These are phyloP conservation scores for Bombus breviceps DNA, from an alignment of 1,140 invertebrate species.

Conservation along the genomic window DNA sequence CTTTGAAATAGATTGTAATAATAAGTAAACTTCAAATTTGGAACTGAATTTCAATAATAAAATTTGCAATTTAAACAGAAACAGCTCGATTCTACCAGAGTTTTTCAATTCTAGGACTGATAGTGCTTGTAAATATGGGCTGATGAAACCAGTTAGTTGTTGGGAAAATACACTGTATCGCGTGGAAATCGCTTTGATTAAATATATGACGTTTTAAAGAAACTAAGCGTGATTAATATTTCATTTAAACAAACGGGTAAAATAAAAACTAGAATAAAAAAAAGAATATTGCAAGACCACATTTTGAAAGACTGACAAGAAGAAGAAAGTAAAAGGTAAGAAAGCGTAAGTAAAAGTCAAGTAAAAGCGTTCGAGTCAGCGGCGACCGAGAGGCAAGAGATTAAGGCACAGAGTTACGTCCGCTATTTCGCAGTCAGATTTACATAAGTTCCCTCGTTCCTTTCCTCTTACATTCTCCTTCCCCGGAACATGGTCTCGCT, in stretches of 20 bases:
- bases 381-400: slow-evolving; percentile 58
- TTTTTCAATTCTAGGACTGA: too few species aligned
- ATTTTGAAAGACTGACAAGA: not conserved
- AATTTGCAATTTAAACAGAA: too few species aligned
- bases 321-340: slow-evolving; percentile 29
- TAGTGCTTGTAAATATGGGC: too few species aligned
- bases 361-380: slow-evolving; percentile 40
- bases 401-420: slow-evolving; percentile 74
- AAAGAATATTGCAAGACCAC: not conserved
- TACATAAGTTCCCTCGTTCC: slow-evolving; percentile 70
- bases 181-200: too few species aligned
- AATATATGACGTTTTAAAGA: too few species aligned
- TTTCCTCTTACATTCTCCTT: slow-evolving; percentile 6
- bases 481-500: not conserved
- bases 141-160: too few species aligned
- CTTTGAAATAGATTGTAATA: too few species aligned
- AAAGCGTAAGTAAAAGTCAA: slow-evolving; percentile 34
- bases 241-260: not conserved
- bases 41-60: too few species aligned
- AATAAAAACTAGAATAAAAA: not conserved
- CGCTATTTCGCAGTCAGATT: slow-evolving; percentile 75
- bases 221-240: too few species aligned
- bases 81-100: too few species aligned
- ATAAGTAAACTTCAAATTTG: too few species aligned
- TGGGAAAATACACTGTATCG: too few species aligned